Conservation (phyloP, 2,113 vertebrate genomes). For the Rhipidura dahli region DNA sequence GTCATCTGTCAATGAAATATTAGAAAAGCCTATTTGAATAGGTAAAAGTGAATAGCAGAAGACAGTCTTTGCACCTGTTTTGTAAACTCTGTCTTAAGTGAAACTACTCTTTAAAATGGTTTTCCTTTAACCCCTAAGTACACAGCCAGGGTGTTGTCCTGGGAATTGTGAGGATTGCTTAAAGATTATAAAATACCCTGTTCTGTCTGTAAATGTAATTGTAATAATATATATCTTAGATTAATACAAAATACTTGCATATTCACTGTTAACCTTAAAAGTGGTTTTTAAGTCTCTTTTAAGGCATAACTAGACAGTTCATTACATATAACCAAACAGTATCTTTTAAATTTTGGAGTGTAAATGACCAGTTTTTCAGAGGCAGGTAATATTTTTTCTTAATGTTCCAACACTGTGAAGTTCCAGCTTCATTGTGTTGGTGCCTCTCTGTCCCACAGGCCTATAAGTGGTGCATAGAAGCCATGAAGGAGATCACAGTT, state of each 20-base stretch:
- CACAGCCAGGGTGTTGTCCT: neutral
- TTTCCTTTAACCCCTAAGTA: neutral
- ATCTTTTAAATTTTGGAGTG: neutral
- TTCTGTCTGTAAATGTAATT: neutral
- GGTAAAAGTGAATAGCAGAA: neutral
- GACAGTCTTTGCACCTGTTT: neutral
- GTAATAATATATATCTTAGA: neutral
- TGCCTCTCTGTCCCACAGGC: constrained; percentile 75
- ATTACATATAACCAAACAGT: neutral
- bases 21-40: neutral
- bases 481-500: constrained; percentile 95
- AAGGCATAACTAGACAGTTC: neutral
- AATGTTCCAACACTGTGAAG: fast-evolving
- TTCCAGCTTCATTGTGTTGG: neutral
- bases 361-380: neutral
- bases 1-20: neutral
- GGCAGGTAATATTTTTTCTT: neutral
- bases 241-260: neutral
- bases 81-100: neutral
- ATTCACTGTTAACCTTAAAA: neutral
- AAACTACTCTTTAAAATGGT: neutral
- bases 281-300: neutral
- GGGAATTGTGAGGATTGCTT: neutral
- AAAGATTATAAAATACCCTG: neutral
- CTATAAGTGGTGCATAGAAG: constrained; percentile 98